Evolutionary conservation across 1,140 invertebrate species (phyloP).

Genomic region (Ruditapes philippinarum): DNA sequence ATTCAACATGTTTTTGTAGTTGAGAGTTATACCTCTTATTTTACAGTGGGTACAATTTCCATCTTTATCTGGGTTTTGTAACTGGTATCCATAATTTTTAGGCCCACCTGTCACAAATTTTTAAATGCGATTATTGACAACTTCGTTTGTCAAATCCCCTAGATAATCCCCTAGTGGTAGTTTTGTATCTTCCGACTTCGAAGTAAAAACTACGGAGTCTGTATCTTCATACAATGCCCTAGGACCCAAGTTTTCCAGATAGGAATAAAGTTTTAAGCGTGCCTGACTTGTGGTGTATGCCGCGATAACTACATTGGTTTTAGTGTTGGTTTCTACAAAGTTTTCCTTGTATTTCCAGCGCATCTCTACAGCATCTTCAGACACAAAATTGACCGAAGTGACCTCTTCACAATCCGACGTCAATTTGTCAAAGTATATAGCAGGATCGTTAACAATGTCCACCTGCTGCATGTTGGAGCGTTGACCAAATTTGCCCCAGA

Average conservation of each 20-base stretch:
- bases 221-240: slow-evolving; percentile 1
- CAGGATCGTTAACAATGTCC: too few relatives aligned
- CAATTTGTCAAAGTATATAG: too few relatives aligned
- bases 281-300: slow-evolving; percentile 25
- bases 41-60: too few relatives aligned
- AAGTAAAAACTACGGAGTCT: slow-evolving; percentile 23
- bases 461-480: too few relatives aligned
- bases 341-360: neutral
- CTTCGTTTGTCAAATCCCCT: neutral
- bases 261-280: neutral
- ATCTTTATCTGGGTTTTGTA: too few relatives aligned
- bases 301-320: slow-evolving; percentile 8
- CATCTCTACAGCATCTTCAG: neutral
- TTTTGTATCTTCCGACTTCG: neutral
- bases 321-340: neutral
- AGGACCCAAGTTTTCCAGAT: neutral
- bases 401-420: too few relatives aligned
- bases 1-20: too few relatives aligned
- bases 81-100: too few relatives aligned
- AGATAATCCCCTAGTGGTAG: neutral
- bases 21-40: neutral
- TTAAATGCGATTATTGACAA: neutral
- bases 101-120: neutral
- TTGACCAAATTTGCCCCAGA: too few relatives aligned
- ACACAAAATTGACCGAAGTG: neutral